Base-by-base conservation (phyloP, 2,113 vertebrate genomes). In the Megaceryle torquata region DNA sequence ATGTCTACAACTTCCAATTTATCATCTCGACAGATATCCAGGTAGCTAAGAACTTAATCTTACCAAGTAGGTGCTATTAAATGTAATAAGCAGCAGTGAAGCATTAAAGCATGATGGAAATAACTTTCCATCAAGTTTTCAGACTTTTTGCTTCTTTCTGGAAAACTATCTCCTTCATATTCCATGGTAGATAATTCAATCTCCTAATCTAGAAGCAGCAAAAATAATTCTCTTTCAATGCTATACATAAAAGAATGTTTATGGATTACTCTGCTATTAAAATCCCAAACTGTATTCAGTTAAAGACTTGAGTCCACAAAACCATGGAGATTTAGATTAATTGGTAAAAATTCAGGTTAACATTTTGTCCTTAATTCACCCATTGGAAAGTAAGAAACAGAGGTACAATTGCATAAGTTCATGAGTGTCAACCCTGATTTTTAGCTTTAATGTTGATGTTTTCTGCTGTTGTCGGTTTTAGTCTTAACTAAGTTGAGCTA, bases 331-430 rank as follows among this genome's bases (percentile, higher is more conserved):
- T 71, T 83, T 70, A 83, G 24, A 78, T 57, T 64, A 93, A 86
- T 22, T 70, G 53, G 75, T 37, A 88, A 94, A 96, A 94, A 86
- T 64, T 56, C 85, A 93, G 51, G 72, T 53, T 81, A 76, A 64
- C 48, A 78, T 86, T 67, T 82, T 74, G 56, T 83, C 85, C 86
- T 90, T 71, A 88, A 88, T 56, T 95, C 53, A 89, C 50, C 39
- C 82, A 43, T 33, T 86, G 82, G 74, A 95, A 95, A 94, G 51
- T 67, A 93, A 90, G 72, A 93, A 94, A 90, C 35, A 90, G 93
- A 94, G 80, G 90, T 95, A 94, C 33, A 64, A 43, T 18, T 91
- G 68, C 39, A 81, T 44, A 71, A 93, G 35, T 85, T 91, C 89
- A 59, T 77, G 78, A 89, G 24, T 31, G 92, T 71, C 95, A 83